Evolutionary conservation across 2,888 invertebrate species (phyloP).

Genomic region (Chymomyza caudatula): DNA sequence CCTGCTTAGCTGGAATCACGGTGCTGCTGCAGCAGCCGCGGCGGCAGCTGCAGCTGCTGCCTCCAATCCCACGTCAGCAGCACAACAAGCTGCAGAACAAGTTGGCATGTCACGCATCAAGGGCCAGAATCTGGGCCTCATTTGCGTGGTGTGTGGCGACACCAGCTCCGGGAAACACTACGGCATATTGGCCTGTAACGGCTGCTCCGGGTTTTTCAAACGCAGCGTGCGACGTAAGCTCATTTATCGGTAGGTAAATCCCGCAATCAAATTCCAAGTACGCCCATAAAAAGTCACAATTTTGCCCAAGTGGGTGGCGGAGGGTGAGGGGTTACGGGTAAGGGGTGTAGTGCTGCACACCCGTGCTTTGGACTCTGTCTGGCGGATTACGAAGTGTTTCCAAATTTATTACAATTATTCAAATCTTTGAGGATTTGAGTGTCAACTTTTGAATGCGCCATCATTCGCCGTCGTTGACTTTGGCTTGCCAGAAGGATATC

Average conservation of each 20-base stretch:
- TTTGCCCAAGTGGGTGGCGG: conserved; percentile 16
- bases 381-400: conserved; percentile 58
- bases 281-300: conserved; percentile 10
- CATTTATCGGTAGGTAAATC: conserved; percentile 90
- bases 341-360: no score
- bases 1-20: conserved; percentile 76
- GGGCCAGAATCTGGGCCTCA: conserved; percentile 85
- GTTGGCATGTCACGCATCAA: conserved; percentile 71
- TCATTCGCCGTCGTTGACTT: conserved; percentile 57
- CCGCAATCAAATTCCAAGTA: conserved; percentile 6
- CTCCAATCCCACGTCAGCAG: conserved; percentile 44
- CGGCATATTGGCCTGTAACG: conserved; percentile 98
- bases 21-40: conserved; percentile 66
- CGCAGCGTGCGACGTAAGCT: conserved; percentile 96
- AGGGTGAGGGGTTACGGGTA: conserved; percentile 14
- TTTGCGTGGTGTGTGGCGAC: conserved; percentile 98
- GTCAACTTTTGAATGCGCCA: conserved; percentile 71
- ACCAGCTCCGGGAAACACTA: conserved; percentile 98
- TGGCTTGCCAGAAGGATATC: conserved; percentile 19
- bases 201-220: conserved; percentile 99
- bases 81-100: conserved; percentile 19
- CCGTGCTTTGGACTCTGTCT: conserved; percentile 57
- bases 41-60: conserved; percentile 52
- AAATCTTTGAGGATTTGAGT: conserved; percentile 68
- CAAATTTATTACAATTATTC: conserved; percentile 73